Evolutionary conservation across 2,113 vertebrate species (phyloP).

Genomic region (Myrmecobius fasciatus): DNA sequence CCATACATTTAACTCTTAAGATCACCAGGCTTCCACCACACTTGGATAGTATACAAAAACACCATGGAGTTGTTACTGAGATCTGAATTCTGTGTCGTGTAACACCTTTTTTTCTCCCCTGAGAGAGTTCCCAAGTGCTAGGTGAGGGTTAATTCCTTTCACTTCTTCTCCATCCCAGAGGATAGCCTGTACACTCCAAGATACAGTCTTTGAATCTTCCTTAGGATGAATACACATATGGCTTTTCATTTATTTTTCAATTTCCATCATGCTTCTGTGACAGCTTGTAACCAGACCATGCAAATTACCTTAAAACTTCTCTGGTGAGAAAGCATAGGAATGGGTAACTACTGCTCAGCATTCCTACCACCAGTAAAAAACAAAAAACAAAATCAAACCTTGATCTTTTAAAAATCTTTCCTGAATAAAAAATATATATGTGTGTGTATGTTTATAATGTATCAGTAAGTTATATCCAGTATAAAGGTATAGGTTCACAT

Average conservation of each 20-base stretch:
- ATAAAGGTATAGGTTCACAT: not conserved
- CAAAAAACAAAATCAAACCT: no score
- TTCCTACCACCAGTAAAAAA: not conserved
- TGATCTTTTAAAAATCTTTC: not conserved
- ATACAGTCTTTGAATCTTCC: not conserved
- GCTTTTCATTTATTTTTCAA: not conserved
- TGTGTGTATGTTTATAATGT: not conserved
- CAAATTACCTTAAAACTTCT: not conserved
- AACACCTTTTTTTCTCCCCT: not conserved
- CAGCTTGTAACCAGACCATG: not conserved
- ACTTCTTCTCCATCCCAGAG: not conserved
- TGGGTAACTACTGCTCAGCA: not conserved
- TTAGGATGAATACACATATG: not conserved
- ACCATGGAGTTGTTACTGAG: not conserved
- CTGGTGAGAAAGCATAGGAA: not conserved
- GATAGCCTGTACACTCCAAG: not conserved
- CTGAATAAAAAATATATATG: not conserved
- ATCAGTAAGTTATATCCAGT: not conserved
- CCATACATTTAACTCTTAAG: not conserved
- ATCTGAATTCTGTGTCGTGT: not conserved
- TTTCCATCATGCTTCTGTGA: not conserved
- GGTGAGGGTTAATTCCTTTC: not conserved
- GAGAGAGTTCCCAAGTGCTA: not conserved
- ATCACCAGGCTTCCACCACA: not conserved
- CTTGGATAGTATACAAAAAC: not conserved